phyloP scores from a whole-genome alignment of 23 tunicate species.

The Corella eumyota region DNA sequence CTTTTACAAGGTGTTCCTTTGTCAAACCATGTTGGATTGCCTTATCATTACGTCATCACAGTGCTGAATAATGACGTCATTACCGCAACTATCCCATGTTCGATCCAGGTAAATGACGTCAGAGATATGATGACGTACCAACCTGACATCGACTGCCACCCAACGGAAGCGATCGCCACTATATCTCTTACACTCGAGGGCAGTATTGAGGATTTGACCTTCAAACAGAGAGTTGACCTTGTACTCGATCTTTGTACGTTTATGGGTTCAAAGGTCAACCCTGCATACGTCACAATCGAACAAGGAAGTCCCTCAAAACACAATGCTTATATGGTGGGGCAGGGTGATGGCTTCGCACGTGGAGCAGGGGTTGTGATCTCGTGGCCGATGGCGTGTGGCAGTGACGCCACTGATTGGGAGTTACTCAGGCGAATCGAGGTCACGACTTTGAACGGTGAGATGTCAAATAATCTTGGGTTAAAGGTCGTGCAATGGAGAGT shows the following conservation, averaged over 20 bases:
- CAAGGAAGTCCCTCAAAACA: not conserved
- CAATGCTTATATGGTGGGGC: conserved; percentile 44
- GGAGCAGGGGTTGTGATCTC: conserved; percentile 20
- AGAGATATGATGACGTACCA: not conserved
- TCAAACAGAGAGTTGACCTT: conserved; percentile 12
- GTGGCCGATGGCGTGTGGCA: conserved; percentile 66
- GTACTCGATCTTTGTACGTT: not conserved
- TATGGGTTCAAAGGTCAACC: not conserved
- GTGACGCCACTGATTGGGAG: conserved; percentile 28
- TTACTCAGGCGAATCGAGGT: conserved; percentile 33
- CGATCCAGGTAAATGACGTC: conserved; percentile 7
- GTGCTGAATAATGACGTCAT: not conserved
- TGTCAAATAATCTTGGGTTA: conserved; percentile 42
- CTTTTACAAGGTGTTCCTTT: conserved; percentile 64
- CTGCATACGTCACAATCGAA: conserved; percentile 8
- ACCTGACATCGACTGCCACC: conserved; percentile 4
- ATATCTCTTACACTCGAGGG: conserved; percentile 13
- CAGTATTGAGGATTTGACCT: not conserved
- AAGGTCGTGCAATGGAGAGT: conserved; percentile 59
- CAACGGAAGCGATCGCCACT: conserved; percentile 21
- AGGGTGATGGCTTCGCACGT: conserved; percentile 17
- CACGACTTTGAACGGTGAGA: conserved; percentile 32
- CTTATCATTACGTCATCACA: conserved; percentile 6
- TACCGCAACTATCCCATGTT: conserved; percentile 14
- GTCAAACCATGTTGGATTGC: conserved; percentile 10